Base-by-base conservation (phyloP, 2,113 vertebrate genomes). In the Crocuta crocuta region DNA sequence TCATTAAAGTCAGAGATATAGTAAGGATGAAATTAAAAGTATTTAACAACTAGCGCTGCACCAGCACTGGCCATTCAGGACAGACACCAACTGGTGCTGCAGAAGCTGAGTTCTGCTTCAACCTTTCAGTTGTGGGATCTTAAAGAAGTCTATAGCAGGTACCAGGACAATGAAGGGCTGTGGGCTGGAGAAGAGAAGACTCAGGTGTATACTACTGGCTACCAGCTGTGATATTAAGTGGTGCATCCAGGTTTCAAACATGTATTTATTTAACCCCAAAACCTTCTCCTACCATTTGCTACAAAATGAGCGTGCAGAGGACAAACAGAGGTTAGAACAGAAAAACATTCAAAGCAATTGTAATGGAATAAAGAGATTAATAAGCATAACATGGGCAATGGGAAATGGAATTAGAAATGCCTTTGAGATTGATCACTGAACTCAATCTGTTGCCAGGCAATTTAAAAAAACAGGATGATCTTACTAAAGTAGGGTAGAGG, bases 1-100 rank as follows among this genome's bases (percentile, higher is more conserved):
- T 74, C 87, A 93, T 93, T 91, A 85, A 94, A 95, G 78, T 66
- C 84, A 90, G 7, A 66, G 1, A 66, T 43, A 79, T 33, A 93
- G 89, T 35, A 92, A 83, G 45, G 39, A 39, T 78, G 73, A 90
- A 86, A 89, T 86, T 89, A n/a, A 66, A 92, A 92, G 39, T 63
- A 78, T 55, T 82, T 82, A 89, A 58, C 48, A 76, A 89, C 87
- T 28, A 83, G 63, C 66, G 58, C 79, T 76, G 15, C 31, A 89
- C 28, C 65, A 90, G 26, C 70, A 63, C 1, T 50, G 85, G 83
- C 68, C 58, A 86, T 39, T 76, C 55, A 76, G 80, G 70, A 86
- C 39, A 93, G 50, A 95, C 12, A 83, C 17, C 70, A 91, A 19
- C 45, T 84, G 28, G 5, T 78, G 2, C 61, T 78, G 15, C 33